Evolutionary conservation across 1,140 invertebrate genomes (phyloP), one percentile per base, ranked within the genome.

Genomic region (Popillia japonica): DNA sequence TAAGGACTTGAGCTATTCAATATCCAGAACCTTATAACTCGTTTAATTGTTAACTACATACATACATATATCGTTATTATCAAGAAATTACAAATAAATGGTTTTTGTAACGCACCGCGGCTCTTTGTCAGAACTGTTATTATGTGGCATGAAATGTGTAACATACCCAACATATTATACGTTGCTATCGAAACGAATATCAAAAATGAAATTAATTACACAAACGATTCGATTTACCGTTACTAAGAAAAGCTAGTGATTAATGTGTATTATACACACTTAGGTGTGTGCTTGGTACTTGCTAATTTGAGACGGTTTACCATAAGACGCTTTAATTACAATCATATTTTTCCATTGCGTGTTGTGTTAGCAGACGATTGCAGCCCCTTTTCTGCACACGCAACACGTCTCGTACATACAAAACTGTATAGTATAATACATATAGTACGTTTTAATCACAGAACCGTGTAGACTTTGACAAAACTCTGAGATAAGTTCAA

Each of bases 171-270:
- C 61, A 20, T 48, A 48, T 23, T 34, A 22, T 27, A 23, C 27
- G 20, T 11, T 14, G 27, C 27, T 68, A 68, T 68, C 61, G 61
- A 27, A 68, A 68, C 61, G 27, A 34, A 68, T 34, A 68, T 68
- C 61, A 68, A 68, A 55, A 68, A 68, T 34, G 7, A 68, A 68
- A 68, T 68, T 68, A 68, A 68, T 68, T 68, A 68, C 61, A 27
- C 61, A 68, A 68, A 68, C 61, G 48, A 55, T 34, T 68, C 22
- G 20, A 34, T 68, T 68, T 68, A 68, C 61, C 61, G 61, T 68
- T 68, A 68, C 22, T 68, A 68, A 27, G 9, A 22, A 22, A 27
- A 34, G 8, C 20, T 23, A 27, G 3, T 68, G 61, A 68, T 68
- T 68, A 68, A 68, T 68, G 20, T 8, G 61, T 68, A 8, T 34